Evolutionary conservation across 2,113 vertebrate genomes (phyloP).

Genomic region (Damaliscus lunatus): DNA sequence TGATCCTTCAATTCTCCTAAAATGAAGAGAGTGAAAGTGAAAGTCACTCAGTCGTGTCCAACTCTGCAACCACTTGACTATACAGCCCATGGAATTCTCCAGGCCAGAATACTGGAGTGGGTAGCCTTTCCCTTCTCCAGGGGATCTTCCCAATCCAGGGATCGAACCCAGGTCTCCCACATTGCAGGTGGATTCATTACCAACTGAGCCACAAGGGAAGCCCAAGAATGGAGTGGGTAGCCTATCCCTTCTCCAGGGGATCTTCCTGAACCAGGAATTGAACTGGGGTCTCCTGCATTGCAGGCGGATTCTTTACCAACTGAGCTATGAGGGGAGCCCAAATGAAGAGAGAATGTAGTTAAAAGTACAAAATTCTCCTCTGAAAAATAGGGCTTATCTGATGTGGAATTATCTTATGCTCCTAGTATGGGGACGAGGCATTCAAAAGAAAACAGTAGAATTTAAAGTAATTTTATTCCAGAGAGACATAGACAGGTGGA

Average conservation of each 20-base stretch:
- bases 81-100: background rate
- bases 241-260: background rate
- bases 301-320: background rate
- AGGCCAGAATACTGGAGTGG: background rate
- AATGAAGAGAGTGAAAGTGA: background rate
- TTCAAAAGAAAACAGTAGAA: background rate
- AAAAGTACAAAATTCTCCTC: background rate
- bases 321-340: background rate
- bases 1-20: background rate
- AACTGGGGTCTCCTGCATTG: background rate
- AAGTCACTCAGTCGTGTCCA: fast-evolving
- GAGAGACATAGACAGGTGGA: background rate
- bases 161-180: background rate
- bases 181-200: background rate
- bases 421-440: background rate
- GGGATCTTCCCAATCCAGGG: background rate
- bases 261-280: background rate
- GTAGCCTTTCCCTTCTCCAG: background rate
- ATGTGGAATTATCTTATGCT: background rate
- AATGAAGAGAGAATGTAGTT: background rate
- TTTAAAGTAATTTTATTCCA: conserved; percentile 13
- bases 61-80: background rate
- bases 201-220: background rate
- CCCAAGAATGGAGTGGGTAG: background rate
- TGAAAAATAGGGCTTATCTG: background rate